Evolutionary conservation across 2,797 vertebrate genomes (phyloP), one percentile per base, ranked within the genome.

Genomic region (Sebastes hubbsi): DNA sequence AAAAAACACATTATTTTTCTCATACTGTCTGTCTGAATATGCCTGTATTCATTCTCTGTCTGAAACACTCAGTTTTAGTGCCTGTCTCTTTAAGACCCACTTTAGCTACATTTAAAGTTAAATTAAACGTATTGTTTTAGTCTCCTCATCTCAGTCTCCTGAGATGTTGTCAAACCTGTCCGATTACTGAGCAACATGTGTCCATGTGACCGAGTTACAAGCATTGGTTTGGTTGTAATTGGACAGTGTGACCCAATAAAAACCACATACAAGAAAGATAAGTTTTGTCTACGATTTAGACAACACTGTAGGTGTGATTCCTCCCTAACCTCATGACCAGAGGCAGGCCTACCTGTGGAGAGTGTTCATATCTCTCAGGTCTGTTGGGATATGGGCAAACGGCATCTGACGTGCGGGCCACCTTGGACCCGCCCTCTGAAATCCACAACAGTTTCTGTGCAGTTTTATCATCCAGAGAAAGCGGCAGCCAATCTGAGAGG

Each of bases 391-490:
- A 96, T 0, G 96, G 96, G 32, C 96, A 96, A 63, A 90, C 85
- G 3, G 92, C 91, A 1, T 96, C 95, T 1, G 94, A 77, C 1
- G 91, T 93, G 0, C 95, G 94, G 18, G 94, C 87, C 86, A 95
- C 96, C 77, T 96, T 96, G 11, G 72, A 18, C 1, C 89, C 85
- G 0, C 84, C 88, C 64, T 96, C 95, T 4, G 95, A 95, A 58
- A 96, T 92, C 96, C 96, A 96, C 88, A 96, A 73, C 75, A 95
- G 80, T 69, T 96, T 96, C 89, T 96, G 95, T 18, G 95, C 92
- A 2, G 95, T 96, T 87, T 90, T 95, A 27, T 96, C 95, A 71
- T 96, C 95, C 88, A 96, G 75, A 24, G 92, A 77, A 27, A 95
- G 0, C 0, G 93, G 78, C 10, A 95, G n/a, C 94, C 94, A 96